Evolutionary conservation across 2,113 vertebrate species (phyloP).

Genomic region (Herpailurus yagouaroundi): DNA sequence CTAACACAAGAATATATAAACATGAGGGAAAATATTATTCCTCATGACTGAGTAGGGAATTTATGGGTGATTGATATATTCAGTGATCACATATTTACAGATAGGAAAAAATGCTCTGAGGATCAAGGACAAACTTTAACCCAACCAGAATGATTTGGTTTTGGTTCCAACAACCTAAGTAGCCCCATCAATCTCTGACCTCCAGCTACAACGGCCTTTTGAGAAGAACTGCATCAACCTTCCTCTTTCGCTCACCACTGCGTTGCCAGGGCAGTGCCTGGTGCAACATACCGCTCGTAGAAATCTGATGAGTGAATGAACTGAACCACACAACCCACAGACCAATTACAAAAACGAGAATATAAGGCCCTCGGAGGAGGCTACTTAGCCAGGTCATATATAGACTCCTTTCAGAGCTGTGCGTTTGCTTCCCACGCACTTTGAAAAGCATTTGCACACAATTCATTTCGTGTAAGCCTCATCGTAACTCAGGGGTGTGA

Average conservation of each 20-base stretch:
- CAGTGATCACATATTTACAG: neutral
- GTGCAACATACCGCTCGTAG: neutral
- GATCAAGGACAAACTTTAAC: constrained; percentile 2
- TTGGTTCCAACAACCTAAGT: neutral
- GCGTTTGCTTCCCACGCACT: neutral
- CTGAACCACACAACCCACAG: neutral
- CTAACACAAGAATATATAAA: neutral
- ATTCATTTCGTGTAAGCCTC: neutral
- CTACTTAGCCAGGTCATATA: neutral
- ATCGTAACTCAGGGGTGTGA: neutral
- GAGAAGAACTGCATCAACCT: neutral
- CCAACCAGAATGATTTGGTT: neutral
- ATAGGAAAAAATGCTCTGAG: neutral
- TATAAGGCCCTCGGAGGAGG: neutral
- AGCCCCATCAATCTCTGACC: neutral
- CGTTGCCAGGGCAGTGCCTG: neutral
- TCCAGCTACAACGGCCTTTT: neutral
- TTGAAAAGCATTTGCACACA: neutral
- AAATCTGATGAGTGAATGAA: neutral
- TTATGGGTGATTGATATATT: neutral
- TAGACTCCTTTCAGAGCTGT: neutral
- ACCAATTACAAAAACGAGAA: constrained; percentile 43
- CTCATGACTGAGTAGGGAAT: neutral
- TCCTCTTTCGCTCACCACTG: neutral
- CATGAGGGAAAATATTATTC: neutral